A percentile compares a stretch with the other conserved stretches of the same genome.
These are phyloP conservation scores for Odontocerum albicorne DNA, from an alignment of 2,888 invertebrate species.

Conservation along the genomic window DNA sequence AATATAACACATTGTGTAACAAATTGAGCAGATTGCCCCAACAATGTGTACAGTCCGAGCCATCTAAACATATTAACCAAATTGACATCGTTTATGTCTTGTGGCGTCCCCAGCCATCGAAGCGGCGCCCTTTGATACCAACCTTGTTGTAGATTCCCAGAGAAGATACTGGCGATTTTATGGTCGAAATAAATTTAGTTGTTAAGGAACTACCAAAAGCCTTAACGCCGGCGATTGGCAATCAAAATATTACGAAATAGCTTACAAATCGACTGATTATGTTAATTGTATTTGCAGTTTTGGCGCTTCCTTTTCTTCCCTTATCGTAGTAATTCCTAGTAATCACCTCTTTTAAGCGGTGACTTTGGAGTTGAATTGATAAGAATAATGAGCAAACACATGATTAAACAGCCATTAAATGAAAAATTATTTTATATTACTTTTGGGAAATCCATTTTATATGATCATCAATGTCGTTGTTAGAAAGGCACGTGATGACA, in stretches of 20 bases:
- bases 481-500: too few species aligned
- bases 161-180: constrained; percentile 24
- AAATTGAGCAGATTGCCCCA: too few species aligned
- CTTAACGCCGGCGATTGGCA: constrained; percentile 13
- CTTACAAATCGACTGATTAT: constrained; percentile 26
- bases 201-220: constrained; percentile 8
- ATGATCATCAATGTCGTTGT: too few species aligned
- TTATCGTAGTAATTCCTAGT: not conserved
- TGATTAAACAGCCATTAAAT: too few species aligned
- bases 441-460: too few species aligned
- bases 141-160: constrained; percentile 19
- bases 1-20: too few species aligned
- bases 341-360: too few species aligned
- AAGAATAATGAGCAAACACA: too few species aligned
- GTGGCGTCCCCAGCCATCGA: constrained; percentile 3
- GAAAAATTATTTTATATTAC: too few species aligned
- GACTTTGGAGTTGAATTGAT: too few species aligned
- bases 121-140: constrained; percentile 9
- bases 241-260: constrained; percentile 30
- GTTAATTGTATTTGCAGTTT: constrained; percentile 20
- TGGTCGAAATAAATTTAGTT: constrained; percentile 29
- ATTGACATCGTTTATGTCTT: constrained; percentile 30
- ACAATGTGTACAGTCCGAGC: constrained; percentile 3
- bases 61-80: constrained; percentile 27
- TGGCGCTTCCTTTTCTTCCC: constrained; percentile 2